A percentile compares a stretch with the other conserved stretches of the same genome.
Conservation (phyloP, 53 echinoderm and acorn worm genomes). For the Holothuria scabra region DNA sequence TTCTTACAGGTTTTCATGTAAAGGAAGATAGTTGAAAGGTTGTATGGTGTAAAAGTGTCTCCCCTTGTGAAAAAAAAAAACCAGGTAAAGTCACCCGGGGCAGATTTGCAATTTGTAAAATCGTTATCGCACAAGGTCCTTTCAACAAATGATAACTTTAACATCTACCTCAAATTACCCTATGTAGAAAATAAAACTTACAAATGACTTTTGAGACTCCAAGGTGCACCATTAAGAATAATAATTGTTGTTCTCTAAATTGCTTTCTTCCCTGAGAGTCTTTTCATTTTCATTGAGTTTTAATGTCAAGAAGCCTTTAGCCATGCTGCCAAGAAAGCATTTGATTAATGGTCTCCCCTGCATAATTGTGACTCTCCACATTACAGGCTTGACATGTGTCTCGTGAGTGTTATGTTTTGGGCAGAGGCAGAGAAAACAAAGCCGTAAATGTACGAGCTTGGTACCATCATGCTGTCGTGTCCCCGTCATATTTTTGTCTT, state of each 20-base stretch:
- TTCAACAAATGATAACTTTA: neutral
- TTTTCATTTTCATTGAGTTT: slow-evolving; percentile 7
- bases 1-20: neutral
- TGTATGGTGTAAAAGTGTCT: neutral
- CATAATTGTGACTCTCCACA: slow-evolving; percentile 38
- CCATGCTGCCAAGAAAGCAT: slow-evolving; percentile 33
- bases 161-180: slow-evolving; percentile 4
- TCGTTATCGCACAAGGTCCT: slow-evolving; percentile 18
- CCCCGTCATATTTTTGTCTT: slow-evolving; percentile 35
- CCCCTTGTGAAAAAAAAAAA: slow-evolving; percentile 12
- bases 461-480: neutral
- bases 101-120: slow-evolving; percentile 39
- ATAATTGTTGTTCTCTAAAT: slow-evolving; percentile 33
- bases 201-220: slow-evolving; percentile 14
- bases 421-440: slow-evolving; percentile 8
- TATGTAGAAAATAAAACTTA: slow-evolving; percentile 4
- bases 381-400: slow-evolving; percentile 19
- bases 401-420: slow-evolving; percentile 11
- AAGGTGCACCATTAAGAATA: slow-evolving; percentile 44
- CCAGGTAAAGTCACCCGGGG: slow-evolving; percentile 28
- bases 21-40: neutral
- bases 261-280: neutral
- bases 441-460: neutral
- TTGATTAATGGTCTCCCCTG: slow-evolving; percentile 22
- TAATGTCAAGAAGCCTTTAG: slow-evolving; percentile 16